Conservation (phyloP, 2,888 invertebrate genomes). For the Eupithecia centaureata region DNA sequence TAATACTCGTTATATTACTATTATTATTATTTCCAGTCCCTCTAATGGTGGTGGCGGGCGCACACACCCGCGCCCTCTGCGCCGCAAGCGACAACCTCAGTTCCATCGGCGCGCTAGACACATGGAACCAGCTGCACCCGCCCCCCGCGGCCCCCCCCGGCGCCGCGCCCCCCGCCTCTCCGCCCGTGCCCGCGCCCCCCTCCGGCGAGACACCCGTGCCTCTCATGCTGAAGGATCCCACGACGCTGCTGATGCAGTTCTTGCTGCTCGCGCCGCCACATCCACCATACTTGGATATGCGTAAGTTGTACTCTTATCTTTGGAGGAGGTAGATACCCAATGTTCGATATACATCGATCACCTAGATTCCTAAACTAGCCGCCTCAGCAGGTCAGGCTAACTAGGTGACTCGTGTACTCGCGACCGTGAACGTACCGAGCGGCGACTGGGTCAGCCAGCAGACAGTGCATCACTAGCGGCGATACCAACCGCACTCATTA, state of each 20-base stretch:
- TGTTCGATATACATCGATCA: too few species aligned
- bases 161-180: conserved; percentile 32
- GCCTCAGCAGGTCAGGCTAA: too few species aligned
- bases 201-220: conserved; percentile 83
- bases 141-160: conserved; percentile 39
- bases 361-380: too few species aligned
- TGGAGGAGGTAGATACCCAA: too few species aligned
- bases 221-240: conserved; percentile 93
- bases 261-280: conserved; percentile 93
- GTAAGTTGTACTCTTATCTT: conserved; percentile 85
- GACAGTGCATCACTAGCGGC: too few species aligned
- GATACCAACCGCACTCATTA: too few species aligned
- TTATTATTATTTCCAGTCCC: conserved; percentile 90
- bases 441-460: too few species aligned
- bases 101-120: conserved; percentile 55
- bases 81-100: conserved; percentile 55
- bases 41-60: conserved; percentile 93
- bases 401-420: too few species aligned
- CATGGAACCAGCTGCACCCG: conserved; percentile 55
- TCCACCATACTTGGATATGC: conserved; percentile 88
- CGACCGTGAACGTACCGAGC: too few species aligned
- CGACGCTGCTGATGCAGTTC: conserved; percentile 93
- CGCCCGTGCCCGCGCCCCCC: conserved; percentile 41
- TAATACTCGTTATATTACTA: too few species aligned
- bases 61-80: conserved; percentile 90